Evolutionary conservation across 2,888 invertebrate genomes (phyloP).

Genomic region (Schizaphis graminum): DNA sequence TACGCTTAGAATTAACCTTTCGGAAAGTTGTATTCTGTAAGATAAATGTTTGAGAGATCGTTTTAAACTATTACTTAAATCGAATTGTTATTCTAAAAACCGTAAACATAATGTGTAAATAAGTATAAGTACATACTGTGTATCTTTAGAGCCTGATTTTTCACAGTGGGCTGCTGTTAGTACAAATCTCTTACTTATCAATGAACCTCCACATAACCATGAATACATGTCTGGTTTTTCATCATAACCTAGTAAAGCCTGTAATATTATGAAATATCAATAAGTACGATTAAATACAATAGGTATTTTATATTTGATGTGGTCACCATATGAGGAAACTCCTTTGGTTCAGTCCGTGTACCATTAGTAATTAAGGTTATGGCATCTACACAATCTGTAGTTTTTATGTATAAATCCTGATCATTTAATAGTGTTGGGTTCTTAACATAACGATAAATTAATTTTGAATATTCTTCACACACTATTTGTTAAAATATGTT

Average conservation of each 20-base stretch:
- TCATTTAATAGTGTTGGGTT: neutral
- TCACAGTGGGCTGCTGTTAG: conserved; percentile 51
- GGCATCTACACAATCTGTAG: neutral
- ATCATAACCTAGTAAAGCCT: conserved; percentile 37
- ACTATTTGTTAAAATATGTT: neutral
- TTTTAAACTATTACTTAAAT: too few relatives aligned
- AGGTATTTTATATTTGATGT: neutral
- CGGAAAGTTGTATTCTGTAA: too few relatives aligned
- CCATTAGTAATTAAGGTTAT: conserved; percentile 34
- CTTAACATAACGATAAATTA: neutral
- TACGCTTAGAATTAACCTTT: too few relatives aligned
- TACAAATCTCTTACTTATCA: conserved; percentile 47
- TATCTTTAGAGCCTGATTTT: neutral
- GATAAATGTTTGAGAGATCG: too few relatives aligned
- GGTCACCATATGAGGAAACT: conserved; percentile 66
- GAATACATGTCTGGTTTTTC: neutral
- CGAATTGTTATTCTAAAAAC: too few relatives aligned
- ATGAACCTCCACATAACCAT: conserved; percentile 52
- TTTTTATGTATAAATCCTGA: neutral
- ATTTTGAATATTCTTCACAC: conserved; percentile 37
- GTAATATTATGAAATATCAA: neutral
- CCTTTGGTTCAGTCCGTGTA: conserved; percentile 17
- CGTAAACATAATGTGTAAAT: neutral
- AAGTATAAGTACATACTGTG: neutral
- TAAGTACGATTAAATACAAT: neutral